Evolutionary conservation across 2,797 vertebrate species (phyloP).

Genomic region (Sebastolobus alascanus): DNA sequence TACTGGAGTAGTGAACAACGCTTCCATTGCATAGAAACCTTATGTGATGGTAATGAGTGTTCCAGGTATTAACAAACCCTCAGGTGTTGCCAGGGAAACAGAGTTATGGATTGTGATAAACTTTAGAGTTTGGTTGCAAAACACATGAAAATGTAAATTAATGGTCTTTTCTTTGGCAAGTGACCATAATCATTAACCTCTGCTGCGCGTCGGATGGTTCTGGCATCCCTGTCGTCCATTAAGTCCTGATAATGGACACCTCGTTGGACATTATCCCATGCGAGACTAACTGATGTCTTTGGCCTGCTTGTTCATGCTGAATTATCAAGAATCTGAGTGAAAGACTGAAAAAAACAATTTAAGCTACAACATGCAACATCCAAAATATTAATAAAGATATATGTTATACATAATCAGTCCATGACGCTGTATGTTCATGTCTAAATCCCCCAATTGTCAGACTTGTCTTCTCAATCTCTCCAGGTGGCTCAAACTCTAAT

Average conservation of each 20-base stretch:
- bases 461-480: conserved; percentile 3
- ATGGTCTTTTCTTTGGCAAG: too few relatives aligned
- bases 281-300: background rate
- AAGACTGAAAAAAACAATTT: background rate
- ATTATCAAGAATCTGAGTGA: background rate
- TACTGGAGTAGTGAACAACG: too few relatives aligned
- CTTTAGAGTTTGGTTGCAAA: too few relatives aligned
- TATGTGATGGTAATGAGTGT: too few relatives aligned
- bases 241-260: background rate
- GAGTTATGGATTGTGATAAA: too few relatives aligned
- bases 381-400: background rate
- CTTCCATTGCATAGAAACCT: too few relatives aligned
- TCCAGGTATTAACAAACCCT: too few relatives aligned
- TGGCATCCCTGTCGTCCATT: too few relatives aligned
- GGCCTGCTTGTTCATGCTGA: background rate
- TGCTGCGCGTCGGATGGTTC: too few relatives aligned
- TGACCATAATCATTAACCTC: too few relatives aligned
- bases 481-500: background rate
- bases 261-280: background rate
- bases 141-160: too few relatives aligned
- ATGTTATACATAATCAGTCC: background rate
- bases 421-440: background rate
- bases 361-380: background rate
- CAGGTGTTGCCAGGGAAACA: too few relatives aligned
- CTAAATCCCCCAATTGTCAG: background rate